Percentiles rank a stretch among this genome's conserved stretches.
Evolutionary conservation across 2,113 vertebrate genomes (phyloP).

Genomic region (Formicarius rufipectus): DNA sequence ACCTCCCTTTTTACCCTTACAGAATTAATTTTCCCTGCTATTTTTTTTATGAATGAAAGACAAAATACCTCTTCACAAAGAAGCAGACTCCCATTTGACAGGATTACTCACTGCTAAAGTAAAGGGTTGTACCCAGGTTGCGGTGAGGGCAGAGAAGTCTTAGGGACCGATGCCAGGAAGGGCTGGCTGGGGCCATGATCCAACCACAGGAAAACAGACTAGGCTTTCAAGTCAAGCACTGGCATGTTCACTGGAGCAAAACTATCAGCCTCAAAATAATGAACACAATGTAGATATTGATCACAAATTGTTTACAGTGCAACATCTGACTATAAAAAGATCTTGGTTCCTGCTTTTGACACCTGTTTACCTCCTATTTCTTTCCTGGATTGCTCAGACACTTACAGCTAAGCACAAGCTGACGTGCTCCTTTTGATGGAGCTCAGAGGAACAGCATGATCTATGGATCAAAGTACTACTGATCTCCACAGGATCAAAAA

Average conservation of each 20-base stretch:
- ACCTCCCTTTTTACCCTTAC: slow-evolving; percentile 9
- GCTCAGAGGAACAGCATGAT: background rate
- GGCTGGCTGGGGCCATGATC: slow-evolving; percentile 58
- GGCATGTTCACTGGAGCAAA: slow-evolving; percentile 69
- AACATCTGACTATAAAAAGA: slow-evolving; percentile 56
- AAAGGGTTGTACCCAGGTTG: slow-evolving; percentile 71
- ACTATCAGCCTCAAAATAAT: slow-evolving; percentile 63
- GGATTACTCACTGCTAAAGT: slow-evolving; percentile 72
- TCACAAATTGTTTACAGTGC: slow-evolving; percentile 62
- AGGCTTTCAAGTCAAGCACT: slow-evolving; percentile 72
- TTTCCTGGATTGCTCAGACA: slow-evolving; percentile 11
- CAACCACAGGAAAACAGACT: slow-evolving; percentile 63
- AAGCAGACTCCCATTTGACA: slow-evolving; percentile 33
- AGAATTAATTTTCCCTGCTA: slow-evolving; percentile 51
- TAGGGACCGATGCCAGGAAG: slow-evolving; percentile 61
- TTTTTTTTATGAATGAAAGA: slow-evolving; percentile 48
- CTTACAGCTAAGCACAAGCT: background rate
- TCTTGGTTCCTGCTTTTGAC: slow-evolving; percentile 55
- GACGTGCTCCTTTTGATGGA: background rate
- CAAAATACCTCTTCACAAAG: slow-evolving; percentile 60
- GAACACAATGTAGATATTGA: slow-evolving; percentile 72
- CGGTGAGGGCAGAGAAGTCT: slow-evolving; percentile 48
- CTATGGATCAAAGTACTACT: background rate
- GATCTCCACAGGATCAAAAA: background rate
- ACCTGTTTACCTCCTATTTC: slow-evolving; percentile 34